A percentile compares a stretch with the other conserved stretches of the same genome.
Conservation (phyloP, 2,888 invertebrate species). For the Argyra leucocephala region DNA sequence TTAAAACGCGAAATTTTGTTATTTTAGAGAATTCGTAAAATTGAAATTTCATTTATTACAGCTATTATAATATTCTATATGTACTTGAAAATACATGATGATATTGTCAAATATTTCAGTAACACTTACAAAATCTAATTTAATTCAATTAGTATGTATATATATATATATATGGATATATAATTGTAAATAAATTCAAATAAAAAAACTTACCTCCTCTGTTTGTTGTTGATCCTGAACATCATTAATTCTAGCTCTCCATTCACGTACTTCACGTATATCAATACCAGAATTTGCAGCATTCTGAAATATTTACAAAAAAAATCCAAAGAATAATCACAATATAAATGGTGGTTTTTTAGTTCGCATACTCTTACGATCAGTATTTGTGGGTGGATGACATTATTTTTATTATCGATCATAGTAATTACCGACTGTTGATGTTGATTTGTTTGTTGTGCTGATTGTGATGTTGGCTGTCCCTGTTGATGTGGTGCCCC, state of each 20-base stretch:
- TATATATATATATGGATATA: no score
- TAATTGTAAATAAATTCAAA: no score
- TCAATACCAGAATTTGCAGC: slow-evolving; percentile 8
- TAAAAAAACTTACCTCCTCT: slow-evolving; percentile 1
- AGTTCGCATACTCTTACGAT: slow-evolving; percentile 23
- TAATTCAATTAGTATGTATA: no score
- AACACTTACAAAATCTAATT: no score
- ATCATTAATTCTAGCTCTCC: not conserved
- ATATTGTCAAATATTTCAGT: no score
- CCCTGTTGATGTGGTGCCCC: slow-evolving; percentile 33
- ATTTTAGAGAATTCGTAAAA: no score
- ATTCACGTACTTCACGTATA: slow-evolving; percentile 10
- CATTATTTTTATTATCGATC: slow-evolving; percentile 37
- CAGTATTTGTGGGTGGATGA: slow-evolving; percentile 36
- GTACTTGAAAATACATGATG: no score
- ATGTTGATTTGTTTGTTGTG: slow-evolving; percentile 46
- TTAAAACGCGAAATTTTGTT: no score
- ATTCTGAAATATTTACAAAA: slow-evolving; percentile 8
- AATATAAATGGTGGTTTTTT: not conserved
- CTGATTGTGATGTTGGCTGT: slow-evolving; percentile 27
- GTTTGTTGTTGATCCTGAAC: not conserved
- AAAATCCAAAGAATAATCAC: not conserved
- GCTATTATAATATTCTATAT: no score
- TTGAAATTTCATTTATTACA: no score
- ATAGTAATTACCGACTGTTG: slow-evolving; percentile 40